These are phyloP conservation scores for Argyrosomus regius DNA, from an alignment of 2,797 vertebrate species.

Conservation along the genomic window DNA sequence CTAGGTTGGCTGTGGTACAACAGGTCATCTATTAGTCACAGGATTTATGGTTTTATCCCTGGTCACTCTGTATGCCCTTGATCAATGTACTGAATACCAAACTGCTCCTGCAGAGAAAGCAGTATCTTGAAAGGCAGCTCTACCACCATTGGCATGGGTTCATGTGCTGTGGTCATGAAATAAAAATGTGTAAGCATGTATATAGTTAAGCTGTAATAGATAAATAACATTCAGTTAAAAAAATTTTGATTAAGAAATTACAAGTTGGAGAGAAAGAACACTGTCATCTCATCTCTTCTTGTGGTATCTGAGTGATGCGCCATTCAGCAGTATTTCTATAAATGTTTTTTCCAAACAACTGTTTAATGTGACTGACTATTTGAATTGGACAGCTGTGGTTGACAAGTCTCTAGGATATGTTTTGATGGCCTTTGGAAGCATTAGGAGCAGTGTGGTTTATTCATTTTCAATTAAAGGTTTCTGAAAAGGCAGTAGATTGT, in stretches of 20 bases:
- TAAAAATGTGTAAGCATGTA: not conserved
- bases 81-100: not conserved
- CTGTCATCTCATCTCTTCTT: conserved; percentile 7
- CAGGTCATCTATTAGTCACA: conserved; percentile 16
- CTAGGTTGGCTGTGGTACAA: not conserved
- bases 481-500: conserved; percentile 12
- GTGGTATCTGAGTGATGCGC: conserved; percentile 28
- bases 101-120: not conserved
- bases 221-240: not conserved
- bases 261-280: conserved; percentile 13
- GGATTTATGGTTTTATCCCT: conserved; percentile 9
- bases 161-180: not conserved
- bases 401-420: conserved; percentile 21
- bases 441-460: conserved; percentile 21
- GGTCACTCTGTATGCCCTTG: not conserved
- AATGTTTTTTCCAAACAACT: conserved; percentile 38
- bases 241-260: too few relatives aligned
- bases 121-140: not conserved
- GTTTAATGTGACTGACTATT: conserved; percentile 36
- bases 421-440: conserved; percentile 11
- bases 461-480: conserved; percentile 42
- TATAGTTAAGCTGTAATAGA: not conserved
- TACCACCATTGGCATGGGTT: not conserved
- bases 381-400: conserved; percentile 16
- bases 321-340: conserved; percentile 21